phyloP scores from a whole-genome alignment of 2,113 vertebrate genomes.

The Nycticorax nycticorax region DNA sequence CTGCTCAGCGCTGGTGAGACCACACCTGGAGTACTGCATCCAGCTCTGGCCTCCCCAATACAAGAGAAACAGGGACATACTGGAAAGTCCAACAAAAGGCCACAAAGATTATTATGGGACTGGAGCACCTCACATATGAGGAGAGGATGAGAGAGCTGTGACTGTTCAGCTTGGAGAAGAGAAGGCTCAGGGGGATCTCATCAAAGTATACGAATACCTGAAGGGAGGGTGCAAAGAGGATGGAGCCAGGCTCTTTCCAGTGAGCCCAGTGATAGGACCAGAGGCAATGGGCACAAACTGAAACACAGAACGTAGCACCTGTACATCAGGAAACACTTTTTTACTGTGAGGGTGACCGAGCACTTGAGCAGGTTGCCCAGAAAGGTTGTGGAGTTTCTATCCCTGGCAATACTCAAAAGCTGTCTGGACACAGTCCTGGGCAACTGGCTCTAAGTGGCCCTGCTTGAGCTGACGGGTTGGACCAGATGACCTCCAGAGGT shows the following conservation, averaged over 20 bases:
- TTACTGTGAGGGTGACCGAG: background rate
- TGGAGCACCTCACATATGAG: background rate
- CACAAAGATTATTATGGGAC: background rate
- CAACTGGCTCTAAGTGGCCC: background rate
- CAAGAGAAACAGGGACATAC: background rate
- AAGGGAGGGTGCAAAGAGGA: background rate
- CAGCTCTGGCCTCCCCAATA: background rate
- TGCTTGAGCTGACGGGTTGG: background rate
- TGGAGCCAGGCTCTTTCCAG: background rate
- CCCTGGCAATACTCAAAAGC: background rate
- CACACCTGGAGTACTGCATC: background rate
- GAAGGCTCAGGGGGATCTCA: background rate
- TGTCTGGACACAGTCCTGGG: background rate
- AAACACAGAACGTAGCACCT: fast-evolving
- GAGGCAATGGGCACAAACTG: background rate
- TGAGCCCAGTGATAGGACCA: background rate
- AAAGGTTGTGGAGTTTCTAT: background rate
- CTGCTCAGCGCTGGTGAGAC: background rate
- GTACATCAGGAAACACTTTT: background rate
- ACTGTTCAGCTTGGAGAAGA: background rate
- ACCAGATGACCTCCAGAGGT: background rate
- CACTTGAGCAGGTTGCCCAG: background rate
- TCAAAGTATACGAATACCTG: background rate
- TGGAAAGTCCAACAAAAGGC: background rate
- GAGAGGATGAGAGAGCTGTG: background rate